phyloP scores from a whole-genome alignment of 2,113 vertebrate genomes.

The Crocuta crocuta region DNA sequence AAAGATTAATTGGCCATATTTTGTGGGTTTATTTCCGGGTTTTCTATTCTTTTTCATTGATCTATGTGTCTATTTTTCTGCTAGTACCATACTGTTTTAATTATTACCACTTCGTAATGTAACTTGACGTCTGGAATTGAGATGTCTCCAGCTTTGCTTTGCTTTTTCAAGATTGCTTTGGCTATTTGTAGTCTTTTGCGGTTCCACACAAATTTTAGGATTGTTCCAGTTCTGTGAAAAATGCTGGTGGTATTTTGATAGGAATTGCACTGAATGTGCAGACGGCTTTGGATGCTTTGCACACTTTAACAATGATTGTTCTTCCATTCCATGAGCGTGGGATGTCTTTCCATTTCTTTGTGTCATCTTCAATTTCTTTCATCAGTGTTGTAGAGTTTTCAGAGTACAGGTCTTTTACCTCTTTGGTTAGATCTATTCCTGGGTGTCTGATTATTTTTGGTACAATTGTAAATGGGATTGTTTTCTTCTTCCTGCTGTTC shows the following conservation, averaged over 20 bases:
- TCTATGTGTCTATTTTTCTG: background rate
- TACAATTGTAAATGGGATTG: background rate
- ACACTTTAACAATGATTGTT: accelerated
- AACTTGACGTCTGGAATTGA: background rate
- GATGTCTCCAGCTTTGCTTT: background rate
- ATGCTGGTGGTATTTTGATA: background rate
- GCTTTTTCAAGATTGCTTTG: background rate
- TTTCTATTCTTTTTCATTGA: background rate
- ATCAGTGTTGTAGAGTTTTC: background rate
- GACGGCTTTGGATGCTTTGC: background rate
- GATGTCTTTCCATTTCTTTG: background rate
- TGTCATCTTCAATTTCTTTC: background rate
- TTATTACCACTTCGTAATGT: background rate
- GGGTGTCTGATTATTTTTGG: background rate
- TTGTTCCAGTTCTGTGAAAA: background rate
- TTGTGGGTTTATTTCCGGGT: background rate
- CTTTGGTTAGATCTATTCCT: background rate
- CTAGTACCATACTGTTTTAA: background rate
- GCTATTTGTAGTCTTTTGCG: background rate
- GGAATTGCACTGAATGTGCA: background rate
- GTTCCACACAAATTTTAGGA: background rate
- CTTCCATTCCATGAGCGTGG: background rate
- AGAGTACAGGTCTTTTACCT: background rate
- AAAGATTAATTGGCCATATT: background rate
- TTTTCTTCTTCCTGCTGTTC: background rate